Base-by-base conservation (phyloP, 2,888 invertebrate species). In the Phragmatobia fuliginosa region DNA sequence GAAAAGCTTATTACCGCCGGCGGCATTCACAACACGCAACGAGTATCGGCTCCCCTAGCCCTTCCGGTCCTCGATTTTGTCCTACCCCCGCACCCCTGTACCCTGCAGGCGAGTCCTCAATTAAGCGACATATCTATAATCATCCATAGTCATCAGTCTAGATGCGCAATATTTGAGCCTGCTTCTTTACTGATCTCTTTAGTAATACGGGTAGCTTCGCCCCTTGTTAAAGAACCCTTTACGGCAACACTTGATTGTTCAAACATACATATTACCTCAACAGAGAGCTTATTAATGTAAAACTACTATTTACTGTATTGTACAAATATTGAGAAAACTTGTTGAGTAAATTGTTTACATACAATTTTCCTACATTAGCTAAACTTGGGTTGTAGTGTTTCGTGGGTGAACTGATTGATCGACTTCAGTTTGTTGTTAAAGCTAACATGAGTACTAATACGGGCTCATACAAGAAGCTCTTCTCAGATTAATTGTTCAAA, bases 311-410 rank as follows among this genome's bases (percentile, higher is more conserved):
- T 49, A 49, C 45, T 45, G 21, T 21, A 45, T 7, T 21, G 21
- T 45, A 49, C 45, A 49, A n/a, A n/a, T 49, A 10, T 49, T 49
- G 45, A n/a, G n/a, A 2, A n/a, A 49, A 49, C 45, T 49, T 49
- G 45, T 21, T 49, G n/a, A n/a, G 45, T 49, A 49, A 21, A 49
- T 49, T 49, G n/a, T n/a, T 49, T 60, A 60, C 21, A 60, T 32
- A 60, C 10, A 60, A 38, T 62, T 62, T 28, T 41, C 10, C 36
- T 52, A 33, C 32, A 2, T 7, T 49, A 8, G n/a, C n/a, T 21
- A n/a, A n/a, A n/a, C n/a, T 49, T 49, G n/a, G 21, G 45, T 21
- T 49, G 45, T n/a, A 49, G n/a, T 49, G n/a, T 49, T 21, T 49
- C 45, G 45, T 49, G 21, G n/a, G 45, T 49, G 2, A 49, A 49